phyloP scores from a whole-genome alignment of 1,140 invertebrate genomes.

The Holcopasites calliopsidis region DNA sequence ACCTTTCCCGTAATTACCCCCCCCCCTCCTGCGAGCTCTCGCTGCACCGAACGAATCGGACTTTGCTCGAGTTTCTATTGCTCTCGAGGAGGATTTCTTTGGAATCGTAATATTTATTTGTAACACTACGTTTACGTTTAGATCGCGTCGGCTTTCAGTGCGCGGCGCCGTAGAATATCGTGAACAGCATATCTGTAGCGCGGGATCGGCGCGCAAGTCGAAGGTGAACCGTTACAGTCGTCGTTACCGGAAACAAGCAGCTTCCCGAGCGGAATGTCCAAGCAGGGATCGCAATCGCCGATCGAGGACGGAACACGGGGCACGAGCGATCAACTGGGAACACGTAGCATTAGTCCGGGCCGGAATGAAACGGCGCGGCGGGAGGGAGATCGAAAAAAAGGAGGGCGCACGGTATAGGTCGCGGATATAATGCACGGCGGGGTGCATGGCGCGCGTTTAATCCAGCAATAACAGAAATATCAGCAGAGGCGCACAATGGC shows the following conservation, averaged over 20 bases:
- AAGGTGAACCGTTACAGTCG: not conserved
- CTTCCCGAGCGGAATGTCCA: not conserved
- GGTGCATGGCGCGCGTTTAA: conserved; percentile 67
- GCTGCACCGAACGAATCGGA: too few relatives aligned
- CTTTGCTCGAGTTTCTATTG: too few relatives aligned
- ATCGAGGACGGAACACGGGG: not conserved
- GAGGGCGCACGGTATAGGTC: conserved; percentile 25
- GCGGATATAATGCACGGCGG: conserved; percentile 61
- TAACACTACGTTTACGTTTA: too few relatives aligned
- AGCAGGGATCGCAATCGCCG: not conserved
- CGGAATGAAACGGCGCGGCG: not conserved
- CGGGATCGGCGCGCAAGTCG: not conserved
- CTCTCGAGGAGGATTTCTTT: too few relatives aligned
- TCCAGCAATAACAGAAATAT: conserved; percentile 76
- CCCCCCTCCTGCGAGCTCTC: too few relatives aligned
- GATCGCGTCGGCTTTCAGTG: too few relatives aligned
- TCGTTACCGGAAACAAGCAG: conserved; percentile 6
- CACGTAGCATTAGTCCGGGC: conserved; percentile 14
- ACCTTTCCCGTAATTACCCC: conserved; percentile 29
- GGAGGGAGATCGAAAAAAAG: not conserved
- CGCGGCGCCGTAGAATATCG: too few relatives aligned
- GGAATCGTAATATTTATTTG: too few relatives aligned
- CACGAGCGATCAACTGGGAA: conserved; percentile 15
- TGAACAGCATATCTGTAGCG: not conserved
- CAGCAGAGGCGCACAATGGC: conserved; percentile 68